These are phyloP conservation scores for Emberiza fucata DNA, from an alignment of 2,113 vertebrate species.

Conservation along the genomic window DNA sequence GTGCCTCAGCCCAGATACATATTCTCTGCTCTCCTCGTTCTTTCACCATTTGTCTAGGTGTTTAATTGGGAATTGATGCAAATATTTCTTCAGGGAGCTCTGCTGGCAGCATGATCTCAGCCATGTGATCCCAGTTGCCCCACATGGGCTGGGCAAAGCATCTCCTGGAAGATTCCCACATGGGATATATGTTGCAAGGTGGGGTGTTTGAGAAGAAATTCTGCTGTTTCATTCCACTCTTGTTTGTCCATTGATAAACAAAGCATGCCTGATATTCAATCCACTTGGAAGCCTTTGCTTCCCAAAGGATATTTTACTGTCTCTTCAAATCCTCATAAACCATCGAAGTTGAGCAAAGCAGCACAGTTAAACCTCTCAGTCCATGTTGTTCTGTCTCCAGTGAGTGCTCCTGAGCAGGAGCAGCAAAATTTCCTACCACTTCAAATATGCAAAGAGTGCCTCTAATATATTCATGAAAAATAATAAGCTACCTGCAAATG, in stretches of 20 bases:
- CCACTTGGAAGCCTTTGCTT: background rate
- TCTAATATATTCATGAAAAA: conserved; percentile 10
- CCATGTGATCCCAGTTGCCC: rapidly evolving
- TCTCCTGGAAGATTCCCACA: background rate
- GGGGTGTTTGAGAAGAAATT: background rate
- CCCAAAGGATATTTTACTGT: background rate
- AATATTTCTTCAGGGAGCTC: background rate
- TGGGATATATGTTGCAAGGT: background rate
- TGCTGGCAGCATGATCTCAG: background rate
- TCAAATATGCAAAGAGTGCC: background rate
- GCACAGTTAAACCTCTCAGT: background rate
- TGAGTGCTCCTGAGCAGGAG: background rate
- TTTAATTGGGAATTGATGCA: background rate
- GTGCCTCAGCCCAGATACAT: background rate
- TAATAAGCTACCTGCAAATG: conserved; percentile 15
- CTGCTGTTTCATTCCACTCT: background rate
- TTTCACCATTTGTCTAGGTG: background rate
- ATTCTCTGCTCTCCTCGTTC: background rate
- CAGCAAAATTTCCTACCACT: background rate
- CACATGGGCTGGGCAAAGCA: rapidly evolving
- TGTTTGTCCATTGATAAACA: background rate
- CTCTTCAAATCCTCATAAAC: background rate
- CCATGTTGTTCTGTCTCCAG: background rate
- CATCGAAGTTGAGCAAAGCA: background rate
- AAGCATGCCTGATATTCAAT: background rate